Conservation (phyloP, 2,113 vertebrate species). For the Alligator mississippiensis region DNA sequence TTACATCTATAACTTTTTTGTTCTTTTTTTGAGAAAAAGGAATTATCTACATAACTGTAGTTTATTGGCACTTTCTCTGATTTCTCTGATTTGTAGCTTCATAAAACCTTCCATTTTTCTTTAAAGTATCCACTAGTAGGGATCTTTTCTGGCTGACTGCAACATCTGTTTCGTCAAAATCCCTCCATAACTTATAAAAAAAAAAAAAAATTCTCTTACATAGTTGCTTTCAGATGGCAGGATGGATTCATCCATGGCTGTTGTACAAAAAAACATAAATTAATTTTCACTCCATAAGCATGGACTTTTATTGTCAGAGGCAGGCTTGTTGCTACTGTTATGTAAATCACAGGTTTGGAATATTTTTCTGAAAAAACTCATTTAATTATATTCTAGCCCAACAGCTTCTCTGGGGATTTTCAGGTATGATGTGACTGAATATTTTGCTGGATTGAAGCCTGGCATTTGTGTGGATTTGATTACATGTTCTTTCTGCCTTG, state of each 20-base stretch:
- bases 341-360: constrained; percentile 14
- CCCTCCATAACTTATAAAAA: not conserved
- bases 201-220: not conserved
- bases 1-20: not conserved
- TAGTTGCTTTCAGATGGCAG: not conserved
- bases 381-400: constrained; percentile 93
- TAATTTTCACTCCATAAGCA: not conserved
- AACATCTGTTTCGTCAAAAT: not conserved
- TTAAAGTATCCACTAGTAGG: not conserved
- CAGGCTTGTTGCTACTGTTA: not conserved
- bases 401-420: constrained; percentile 95
- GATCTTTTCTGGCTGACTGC: not conserved
- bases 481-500: constrained; percentile 34
- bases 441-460: constrained; percentile 72
- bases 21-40: not conserved
- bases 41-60: not conserved
- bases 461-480: constrained; percentile 72
- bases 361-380: constrained; percentile 63
- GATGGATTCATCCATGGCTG: not conserved
- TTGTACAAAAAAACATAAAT: not conserved
- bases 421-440: constrained; percentile 85
- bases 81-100: not conserved
- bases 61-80: not conserved
- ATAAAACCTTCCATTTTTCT: too few relatives aligned
- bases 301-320: constrained; percentile 15